phyloP scores from a whole-genome alignment of 2,797 vertebrate species.

The Poeciliopsis paucimaculata region DNA sequence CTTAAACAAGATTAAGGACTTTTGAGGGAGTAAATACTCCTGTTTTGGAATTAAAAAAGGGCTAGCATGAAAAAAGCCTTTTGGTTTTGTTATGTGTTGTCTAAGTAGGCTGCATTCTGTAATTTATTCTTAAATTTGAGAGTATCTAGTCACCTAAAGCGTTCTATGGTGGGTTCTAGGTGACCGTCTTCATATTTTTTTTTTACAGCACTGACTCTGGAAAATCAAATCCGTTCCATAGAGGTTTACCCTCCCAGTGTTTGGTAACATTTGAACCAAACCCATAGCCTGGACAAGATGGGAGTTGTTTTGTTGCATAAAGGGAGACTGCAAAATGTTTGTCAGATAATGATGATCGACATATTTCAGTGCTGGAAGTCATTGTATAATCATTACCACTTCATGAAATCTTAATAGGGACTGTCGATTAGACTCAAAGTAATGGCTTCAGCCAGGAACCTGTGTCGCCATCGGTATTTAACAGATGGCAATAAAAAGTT shows the following conservation, averaged over 20 bases:
- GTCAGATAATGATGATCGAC: background rate
- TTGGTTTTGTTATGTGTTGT: background rate
- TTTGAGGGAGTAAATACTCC: background rate
- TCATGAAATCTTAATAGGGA: conserved; percentile 78
- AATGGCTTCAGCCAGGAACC: conserved; percentile 52
- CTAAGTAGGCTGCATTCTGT: background rate
- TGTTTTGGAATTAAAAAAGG: background rate
- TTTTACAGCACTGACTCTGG: background rate
- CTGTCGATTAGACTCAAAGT: conserved; percentile 63
- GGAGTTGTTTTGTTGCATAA: background rate
- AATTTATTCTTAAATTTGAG: background rate
- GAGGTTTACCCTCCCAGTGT: background rate
- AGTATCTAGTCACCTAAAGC: background rate
- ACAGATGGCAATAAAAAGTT: conserved; percentile 44
- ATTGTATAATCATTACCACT: conserved; percentile 76
- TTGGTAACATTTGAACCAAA: background rate
- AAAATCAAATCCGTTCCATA: background rate
- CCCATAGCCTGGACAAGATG: background rate
- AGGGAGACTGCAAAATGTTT: background rate
- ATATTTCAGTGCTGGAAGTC: conserved; percentile 63
- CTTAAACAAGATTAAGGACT: background rate
- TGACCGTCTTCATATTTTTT: background rate
- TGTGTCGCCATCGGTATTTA: conserved; percentile 61
- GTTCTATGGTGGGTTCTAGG: background rate
- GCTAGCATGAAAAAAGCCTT: background rate